Conservation (phyloP, 2,888 invertebrate genomes). For the Oscheius sp. region DNA sequence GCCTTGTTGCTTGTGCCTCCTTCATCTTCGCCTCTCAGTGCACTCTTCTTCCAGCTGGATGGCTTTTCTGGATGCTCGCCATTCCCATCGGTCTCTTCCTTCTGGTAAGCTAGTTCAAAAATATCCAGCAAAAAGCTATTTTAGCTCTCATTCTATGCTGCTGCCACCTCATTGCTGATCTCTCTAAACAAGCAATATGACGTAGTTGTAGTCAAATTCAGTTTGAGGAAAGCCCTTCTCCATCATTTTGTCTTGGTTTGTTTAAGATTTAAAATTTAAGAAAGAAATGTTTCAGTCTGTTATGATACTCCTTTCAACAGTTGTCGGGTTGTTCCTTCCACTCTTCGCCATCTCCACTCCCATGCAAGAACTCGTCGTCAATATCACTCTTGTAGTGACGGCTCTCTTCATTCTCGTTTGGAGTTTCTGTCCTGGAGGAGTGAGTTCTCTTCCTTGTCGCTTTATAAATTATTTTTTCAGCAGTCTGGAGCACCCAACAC, state of each 20-base stretch:
- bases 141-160: conserved; percentile 63
- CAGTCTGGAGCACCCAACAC: neutral
- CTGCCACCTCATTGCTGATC: conserved; percentile 61
- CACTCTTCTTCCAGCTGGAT: conserved; percentile 43
- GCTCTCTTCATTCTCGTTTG: conserved; percentile 54
- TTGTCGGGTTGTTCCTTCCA: conserved; percentile 31
- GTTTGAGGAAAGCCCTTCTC: conserved; percentile 53
- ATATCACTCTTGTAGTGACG: conserved; percentile 41
- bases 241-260: conserved; percentile 63
- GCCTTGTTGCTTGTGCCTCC: conserved; percentile 46
- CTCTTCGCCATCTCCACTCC: conserved; percentile 32
- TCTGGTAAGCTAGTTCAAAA: conserved; percentile 38
- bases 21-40: conserved; percentile 58
- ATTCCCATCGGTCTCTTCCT: conserved; percentile 61
- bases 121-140: neutral
- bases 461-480: neutral
- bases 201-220: conserved; percentile 54
- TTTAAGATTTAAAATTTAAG: too few species aligned
- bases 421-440: conserved; percentile 38
- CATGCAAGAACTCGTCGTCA: conserved; percentile 37
- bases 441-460: conserved; percentile 1
- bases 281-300: conserved; percentile 38
- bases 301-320: conserved; percentile 44
- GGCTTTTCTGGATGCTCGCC: conserved; percentile 63
- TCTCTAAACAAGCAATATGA: conserved; percentile 65